phyloP scores from a whole-genome alignment of 1,140 invertebrate species.

The Brachionus calyciflorus region DNA sequence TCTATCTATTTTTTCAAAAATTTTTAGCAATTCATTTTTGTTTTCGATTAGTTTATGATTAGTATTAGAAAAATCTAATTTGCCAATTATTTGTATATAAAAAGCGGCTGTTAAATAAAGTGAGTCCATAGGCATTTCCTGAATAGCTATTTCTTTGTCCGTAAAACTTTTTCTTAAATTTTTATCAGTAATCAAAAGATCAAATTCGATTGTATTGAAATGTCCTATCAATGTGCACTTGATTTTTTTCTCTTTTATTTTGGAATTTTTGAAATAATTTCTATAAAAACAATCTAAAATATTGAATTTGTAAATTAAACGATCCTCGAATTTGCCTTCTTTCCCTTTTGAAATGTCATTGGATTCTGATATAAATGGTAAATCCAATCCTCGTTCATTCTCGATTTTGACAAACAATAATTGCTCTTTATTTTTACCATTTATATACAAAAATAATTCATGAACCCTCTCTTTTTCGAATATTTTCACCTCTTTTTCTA shows the following conservation, averaged over 20 bases:
- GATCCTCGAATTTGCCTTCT: not conserved
- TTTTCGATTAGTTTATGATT: not conserved
- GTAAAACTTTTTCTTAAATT: not conserved
- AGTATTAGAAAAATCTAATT: not conserved
- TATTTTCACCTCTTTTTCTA: not conserved
- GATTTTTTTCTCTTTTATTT: not conserved
- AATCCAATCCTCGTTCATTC: not conserved
- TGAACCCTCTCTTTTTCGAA: not conserved
- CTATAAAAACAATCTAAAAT: not conserved
- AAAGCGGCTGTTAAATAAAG: slow-evolving; percentile 14
- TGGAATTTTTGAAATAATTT: not conserved
- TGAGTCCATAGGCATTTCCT: slow-evolving; percentile 17
- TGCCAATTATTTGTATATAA: not conserved
- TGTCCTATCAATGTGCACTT: slow-evolving; percentile 4
- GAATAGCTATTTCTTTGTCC: not conserved
- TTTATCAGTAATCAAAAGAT: not conserved
- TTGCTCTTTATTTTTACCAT: slow-evolving; percentile 11
- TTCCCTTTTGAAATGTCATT: not conserved
- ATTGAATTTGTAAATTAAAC: not conserved
- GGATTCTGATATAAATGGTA: not conserved
- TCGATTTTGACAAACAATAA: not conserved
- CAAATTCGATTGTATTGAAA: not conserved
- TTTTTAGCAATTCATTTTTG: not conserved
- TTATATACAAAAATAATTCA: slow-evolving; percentile 2
- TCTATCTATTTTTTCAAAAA: not conserved